Conservation (phyloP, 1,140 invertebrate genomes). For the Drosophila triauraria region DNA sequence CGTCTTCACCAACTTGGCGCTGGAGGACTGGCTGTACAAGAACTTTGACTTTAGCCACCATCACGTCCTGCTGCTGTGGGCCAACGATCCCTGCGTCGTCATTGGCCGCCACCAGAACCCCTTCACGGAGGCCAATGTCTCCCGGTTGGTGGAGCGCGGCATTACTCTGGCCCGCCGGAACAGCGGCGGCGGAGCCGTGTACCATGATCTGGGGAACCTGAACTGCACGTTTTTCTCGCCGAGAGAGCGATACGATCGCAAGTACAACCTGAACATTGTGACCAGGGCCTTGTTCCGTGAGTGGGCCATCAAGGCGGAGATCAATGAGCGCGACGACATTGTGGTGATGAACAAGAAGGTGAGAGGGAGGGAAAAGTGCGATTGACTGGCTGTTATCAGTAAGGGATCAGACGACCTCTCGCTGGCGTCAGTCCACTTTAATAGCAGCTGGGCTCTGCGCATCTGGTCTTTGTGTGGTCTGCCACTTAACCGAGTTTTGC, state of each 20-base stretch:
- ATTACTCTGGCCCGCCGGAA: conserved; percentile 93
- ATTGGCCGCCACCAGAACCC: conserved; percentile 99
- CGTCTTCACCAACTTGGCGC: conserved; percentile 95
- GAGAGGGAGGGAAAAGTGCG: conserved; percentile 13
- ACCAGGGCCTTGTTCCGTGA: conserved; percentile 91
- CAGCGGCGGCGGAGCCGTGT: conserved; percentile 98
- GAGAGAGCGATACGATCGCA: conserved; percentile 91
- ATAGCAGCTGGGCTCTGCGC: conserved; percentile 18
- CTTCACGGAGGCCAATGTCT: conserved; percentile 95
- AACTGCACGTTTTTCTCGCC: conserved; percentile 96
- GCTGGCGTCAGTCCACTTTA: conserved; percentile 26
- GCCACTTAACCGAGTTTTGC: conserved; percentile 5
- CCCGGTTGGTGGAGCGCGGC: conserved; percentile 87
- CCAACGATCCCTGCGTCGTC: conserved; percentile 96
- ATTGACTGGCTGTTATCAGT: conserved; percentile 42
- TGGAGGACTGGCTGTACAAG: conserved; percentile 97
- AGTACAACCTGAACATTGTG: conserved; percentile 94
- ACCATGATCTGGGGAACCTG: conserved; percentile 97
- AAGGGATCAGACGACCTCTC: conserved; percentile 29
- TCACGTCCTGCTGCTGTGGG: conserved; percentile 95
- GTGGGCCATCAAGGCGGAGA: conserved; percentile 90
- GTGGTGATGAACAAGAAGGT: conserved; percentile 91
- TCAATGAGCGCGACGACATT: conserved; percentile 94
- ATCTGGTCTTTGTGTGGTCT: conserved; percentile 22
- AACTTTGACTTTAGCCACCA: conserved; percentile 93